A percentile compares a stretch with the other conserved stretches of the same genome.
Evolutionary conservation across 2,888 invertebrate species (phyloP).

Genomic region (Chymomyza amoena): DNA sequence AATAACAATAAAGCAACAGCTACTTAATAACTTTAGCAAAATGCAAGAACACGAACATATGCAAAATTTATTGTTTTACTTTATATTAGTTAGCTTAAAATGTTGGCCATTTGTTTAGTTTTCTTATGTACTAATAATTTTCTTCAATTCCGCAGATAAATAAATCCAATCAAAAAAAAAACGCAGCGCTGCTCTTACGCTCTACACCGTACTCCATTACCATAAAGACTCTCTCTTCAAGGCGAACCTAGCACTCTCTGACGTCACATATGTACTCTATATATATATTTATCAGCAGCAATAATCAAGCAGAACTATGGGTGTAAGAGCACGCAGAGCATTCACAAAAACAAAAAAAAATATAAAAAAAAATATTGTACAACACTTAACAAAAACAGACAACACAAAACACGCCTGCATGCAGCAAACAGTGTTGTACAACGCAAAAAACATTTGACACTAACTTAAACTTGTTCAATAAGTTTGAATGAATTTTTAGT

Average conservation of each 20-base stretch:
- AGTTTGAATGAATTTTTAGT: too few species aligned
- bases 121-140: neutral
- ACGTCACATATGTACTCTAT: neutral
- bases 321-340: neutral
- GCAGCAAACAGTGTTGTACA: too few species aligned
- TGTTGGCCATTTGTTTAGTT: neutral
- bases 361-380: neutral
- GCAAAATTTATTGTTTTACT: constrained; percentile 31
- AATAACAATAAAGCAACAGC: constrained; percentile 68
- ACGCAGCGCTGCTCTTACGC: neutral
- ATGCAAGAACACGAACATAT: constrained; percentile 36
- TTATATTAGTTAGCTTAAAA: constrained; percentile 12
- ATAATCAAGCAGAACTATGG: neutral
- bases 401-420: too few species aligned
- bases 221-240: neutral
- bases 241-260: neutral
- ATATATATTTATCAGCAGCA: neutral
- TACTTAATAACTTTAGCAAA: constrained; percentile 70
- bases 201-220: neutral
- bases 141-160: neutral
- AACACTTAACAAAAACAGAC: too few species aligned
- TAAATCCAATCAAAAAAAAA: neutral
- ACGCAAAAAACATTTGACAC: too few species aligned
- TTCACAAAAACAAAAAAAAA: constrained; percentile 1
- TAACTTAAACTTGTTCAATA: too few species aligned